A percentile compares a stretch with the other conserved stretches of the same genome.
Conservation (phyloP, 2,888 invertebrate genomes). For the Cataglyphis livida region DNA sequence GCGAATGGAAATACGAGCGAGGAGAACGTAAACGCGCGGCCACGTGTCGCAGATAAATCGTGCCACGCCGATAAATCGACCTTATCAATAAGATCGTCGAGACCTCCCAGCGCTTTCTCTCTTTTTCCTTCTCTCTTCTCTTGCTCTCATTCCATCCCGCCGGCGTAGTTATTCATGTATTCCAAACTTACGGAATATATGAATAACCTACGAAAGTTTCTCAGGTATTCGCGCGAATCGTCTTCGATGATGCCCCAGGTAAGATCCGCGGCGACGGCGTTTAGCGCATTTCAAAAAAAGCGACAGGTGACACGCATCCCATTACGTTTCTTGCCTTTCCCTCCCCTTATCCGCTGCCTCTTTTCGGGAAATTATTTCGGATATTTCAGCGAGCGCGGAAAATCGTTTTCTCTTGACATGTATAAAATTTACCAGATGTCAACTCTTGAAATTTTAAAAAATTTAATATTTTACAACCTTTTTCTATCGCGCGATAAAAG, state of each 20-base stretch:
- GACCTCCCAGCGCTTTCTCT: slow-evolving; percentile 31
- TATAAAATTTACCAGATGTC: not conserved
- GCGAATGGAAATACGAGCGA: slow-evolving; percentile 47
- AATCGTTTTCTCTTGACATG: slow-evolving; percentile 19
- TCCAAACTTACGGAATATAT: slow-evolving; percentile 74
- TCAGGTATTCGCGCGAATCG: slow-evolving; percentile 64
- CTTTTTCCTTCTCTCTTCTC: slow-evolving; percentile 2
- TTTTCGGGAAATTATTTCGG: not conserved
- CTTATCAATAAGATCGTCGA: slow-evolving; percentile 73
- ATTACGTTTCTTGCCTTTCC: not conserved
- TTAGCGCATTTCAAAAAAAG: slow-evolving; percentile 38
- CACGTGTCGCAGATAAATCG: slow-evolving; percentile 73
- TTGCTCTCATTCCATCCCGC: slow-evolving; percentile 27
- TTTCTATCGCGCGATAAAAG: not conserved
- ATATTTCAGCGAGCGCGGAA: slow-evolving; percentile 5
- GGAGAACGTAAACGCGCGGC: slow-evolving; percentile 61
- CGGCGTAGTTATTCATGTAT: slow-evolving; percentile 74
- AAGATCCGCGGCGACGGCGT: slow-evolving; percentile 25
- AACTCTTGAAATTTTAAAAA: slow-evolving; percentile 2
- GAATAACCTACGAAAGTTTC: slow-evolving; percentile 66
- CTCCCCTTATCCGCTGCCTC: not conserved
- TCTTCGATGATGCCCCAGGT: slow-evolving; percentile 61
- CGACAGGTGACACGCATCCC: slow-evolving; percentile 52
- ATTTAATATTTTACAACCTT: slow-evolving; percentile 18
- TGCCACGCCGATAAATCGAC: slow-evolving; percentile 71